Evolutionary conservation across 2,113 vertebrate genomes (phyloP).

Genomic region (Ifrita kowaldi): DNA sequence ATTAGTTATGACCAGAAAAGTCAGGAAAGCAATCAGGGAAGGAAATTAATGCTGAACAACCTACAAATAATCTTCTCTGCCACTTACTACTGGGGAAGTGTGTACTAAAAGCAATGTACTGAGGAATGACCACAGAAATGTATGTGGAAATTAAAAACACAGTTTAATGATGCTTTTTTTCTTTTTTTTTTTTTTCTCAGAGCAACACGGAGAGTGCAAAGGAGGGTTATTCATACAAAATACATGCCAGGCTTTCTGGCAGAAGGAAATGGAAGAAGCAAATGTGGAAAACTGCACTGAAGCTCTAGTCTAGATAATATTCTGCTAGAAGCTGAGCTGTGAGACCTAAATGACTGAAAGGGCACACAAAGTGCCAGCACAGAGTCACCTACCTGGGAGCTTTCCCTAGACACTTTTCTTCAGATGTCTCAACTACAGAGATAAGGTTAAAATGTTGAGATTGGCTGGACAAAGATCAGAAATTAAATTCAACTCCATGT

Average conservation of each 20-base stretch:
- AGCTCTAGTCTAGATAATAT: background rate
- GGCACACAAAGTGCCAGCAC: background rate
- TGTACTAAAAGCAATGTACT: background rate
- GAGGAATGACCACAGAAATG: background rate
- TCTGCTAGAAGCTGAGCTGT: background rate
- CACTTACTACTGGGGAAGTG: background rate
- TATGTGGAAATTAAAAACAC: background rate
- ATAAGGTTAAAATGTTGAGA: constrained; percentile 59
- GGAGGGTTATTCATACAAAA: background rate
- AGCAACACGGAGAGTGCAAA: background rate
- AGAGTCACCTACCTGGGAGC: constrained; percentile 20
- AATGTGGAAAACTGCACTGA: background rate
- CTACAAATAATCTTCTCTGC: background rate
- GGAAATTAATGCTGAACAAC: background rate
- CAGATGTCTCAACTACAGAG: constrained; percentile 42
- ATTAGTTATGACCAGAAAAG: background rate
- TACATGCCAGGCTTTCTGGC: background rate
- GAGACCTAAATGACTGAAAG: constrained; percentile 16
- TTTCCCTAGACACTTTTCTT: constrained; percentile 41
- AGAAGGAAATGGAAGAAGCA: background rate
- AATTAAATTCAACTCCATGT: constrained; percentile 42
- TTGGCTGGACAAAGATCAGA: constrained; percentile 46
- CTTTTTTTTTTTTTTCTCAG: background rate
- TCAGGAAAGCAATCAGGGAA: background rate
- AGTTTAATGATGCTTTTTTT: background rate